These are phyloP conservation scores for Rhinoderma darwinii DNA, from an alignment of 2,113 vertebrate genomes.

Conservation along the genomic window DNA sequence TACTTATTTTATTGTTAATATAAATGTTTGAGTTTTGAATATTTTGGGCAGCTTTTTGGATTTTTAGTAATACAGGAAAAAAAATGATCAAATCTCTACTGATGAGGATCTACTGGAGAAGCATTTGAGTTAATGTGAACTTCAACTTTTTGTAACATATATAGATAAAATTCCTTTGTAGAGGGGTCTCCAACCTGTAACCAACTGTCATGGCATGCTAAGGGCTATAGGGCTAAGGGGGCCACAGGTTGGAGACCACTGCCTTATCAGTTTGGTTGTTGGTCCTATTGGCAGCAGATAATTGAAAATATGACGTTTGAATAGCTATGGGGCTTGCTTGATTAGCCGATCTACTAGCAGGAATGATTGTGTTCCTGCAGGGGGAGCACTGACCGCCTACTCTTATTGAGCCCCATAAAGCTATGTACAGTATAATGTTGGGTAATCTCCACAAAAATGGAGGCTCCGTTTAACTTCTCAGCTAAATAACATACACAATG, in stretches of 20 bases:
- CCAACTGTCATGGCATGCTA: neutral
- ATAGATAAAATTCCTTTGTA: neutral
- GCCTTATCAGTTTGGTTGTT: neutral
- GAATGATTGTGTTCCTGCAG: neutral
- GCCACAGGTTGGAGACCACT: neutral
- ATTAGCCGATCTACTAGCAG: neutral
- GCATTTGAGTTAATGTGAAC: neutral
- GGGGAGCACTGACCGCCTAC: no score
- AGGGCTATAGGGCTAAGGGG: neutral
- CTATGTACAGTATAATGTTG: neutral
- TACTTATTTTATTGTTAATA: neutral
- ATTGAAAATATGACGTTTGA: neutral
- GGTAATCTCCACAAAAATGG: no score
- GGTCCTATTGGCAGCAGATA: neutral
- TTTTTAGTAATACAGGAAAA: neutral
- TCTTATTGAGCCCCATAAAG: neutral
- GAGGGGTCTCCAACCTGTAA: neutral
- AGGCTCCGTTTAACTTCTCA: no score
- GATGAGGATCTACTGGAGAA: no score
- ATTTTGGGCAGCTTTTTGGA: neutral
- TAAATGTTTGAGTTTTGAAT: neutral
- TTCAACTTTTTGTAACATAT: neutral
- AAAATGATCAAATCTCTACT: neutral
- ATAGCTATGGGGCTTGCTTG: neutral
- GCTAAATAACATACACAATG: neutral